Evolutionary conservation across 1,140 invertebrate species (phyloP).

Genomic region (Pseudomyrmex dendroicus): DNA sequence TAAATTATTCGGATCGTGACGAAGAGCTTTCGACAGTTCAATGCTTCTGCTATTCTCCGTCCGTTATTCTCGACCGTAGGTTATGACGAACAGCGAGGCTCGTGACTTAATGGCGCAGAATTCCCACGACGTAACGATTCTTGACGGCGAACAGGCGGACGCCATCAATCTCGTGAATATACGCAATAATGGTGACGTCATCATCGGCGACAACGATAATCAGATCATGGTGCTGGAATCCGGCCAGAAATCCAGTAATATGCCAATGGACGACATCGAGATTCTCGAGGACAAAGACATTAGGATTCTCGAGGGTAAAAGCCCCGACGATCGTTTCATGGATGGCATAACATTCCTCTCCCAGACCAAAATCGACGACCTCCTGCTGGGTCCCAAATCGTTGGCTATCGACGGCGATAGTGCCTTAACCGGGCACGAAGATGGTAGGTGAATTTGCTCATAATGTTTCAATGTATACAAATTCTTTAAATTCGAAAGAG

Average conservation of each 20-base stretch:
- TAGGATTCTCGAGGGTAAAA: slow-evolving; percentile 77
- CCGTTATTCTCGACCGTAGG: slow-evolving; percentile 59
- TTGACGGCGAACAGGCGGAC: slow-evolving; percentile 80
- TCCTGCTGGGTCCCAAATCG: slow-evolving; percentile 77
- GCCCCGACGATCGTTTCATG: slow-evolving; percentile 77
- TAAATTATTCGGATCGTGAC: slow-evolving; percentile 36
- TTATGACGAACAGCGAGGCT: slow-evolving; percentile 84
- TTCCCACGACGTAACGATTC: slow-evolving; percentile 82
- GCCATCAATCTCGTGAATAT: slow-evolving; percentile 79
- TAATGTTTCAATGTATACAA: slow-evolving; percentile 4
- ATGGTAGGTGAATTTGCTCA: slow-evolving; percentile 66
- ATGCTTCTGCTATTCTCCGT: slow-evolving; percentile 1
- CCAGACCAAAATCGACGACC: slow-evolving; percentile 80
- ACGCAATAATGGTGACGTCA: slow-evolving; percentile 66
- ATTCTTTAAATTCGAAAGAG: background rate
- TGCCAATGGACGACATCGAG: slow-evolving; percentile 76
- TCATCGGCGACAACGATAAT: slow-evolving; percentile 74
- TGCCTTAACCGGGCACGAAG: slow-evolving; percentile 54
- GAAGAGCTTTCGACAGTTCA: slow-evolving; percentile 53
- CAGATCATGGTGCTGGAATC: slow-evolving; percentile 80
- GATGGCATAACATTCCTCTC: slow-evolving; percentile 78
- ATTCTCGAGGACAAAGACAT: slow-evolving; percentile 81
- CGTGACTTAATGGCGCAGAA: slow-evolving; percentile 84
- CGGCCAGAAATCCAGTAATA: slow-evolving; percentile 71
- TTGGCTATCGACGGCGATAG: slow-evolving; percentile 63